These are phyloP conservation scores for Stenchaetothrips biformis DNA, from an alignment of 2,888 invertebrate genomes.

Conservation along the genomic window DNA sequence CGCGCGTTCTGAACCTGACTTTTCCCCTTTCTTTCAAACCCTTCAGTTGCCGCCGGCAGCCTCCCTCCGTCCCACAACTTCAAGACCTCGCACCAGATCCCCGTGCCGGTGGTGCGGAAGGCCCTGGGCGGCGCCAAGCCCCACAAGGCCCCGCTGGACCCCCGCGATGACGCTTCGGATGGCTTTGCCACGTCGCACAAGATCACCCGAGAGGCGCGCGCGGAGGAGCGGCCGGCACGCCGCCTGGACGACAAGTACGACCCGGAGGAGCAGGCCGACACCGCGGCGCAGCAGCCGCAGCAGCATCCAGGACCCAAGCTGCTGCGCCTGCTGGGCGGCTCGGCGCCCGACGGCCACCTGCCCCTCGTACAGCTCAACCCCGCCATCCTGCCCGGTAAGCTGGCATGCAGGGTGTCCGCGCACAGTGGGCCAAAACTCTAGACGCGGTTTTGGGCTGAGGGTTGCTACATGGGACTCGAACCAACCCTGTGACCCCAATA, in stretches of 20 bases:
- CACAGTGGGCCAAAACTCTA: no score
- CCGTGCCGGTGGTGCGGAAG: constrained; percentile 9
- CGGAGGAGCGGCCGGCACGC: background rate
- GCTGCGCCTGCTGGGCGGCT: constrained; percentile 7
- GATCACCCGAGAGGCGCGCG: constrained; percentile 12
- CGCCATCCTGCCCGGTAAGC: constrained; percentile 7
- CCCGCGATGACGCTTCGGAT: background rate
- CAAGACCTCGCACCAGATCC: constrained; percentile 11
- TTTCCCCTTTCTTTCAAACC: no score
- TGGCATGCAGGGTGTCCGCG: no score
- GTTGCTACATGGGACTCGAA: no score
- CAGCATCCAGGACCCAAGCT: background rate
- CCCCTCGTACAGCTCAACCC: constrained; percentile 18
- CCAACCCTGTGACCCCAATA: no score
- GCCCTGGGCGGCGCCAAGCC: background rate
- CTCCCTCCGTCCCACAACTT: background rate
- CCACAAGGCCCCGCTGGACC: background rate
- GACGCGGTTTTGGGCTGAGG: no score
- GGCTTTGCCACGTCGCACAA: constrained; percentile 16
- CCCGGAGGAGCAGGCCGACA: background rate
- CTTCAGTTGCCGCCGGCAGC: background rate
- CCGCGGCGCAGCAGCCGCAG: background rate
- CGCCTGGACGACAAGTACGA: background rate
- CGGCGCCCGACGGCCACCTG: background rate
- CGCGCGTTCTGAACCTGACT: no score